Evolutionary conservation across 1,140 invertebrate species (phyloP), one percentile per base, ranked within the genome.

Genomic region (Drosophila serrata): DNA sequence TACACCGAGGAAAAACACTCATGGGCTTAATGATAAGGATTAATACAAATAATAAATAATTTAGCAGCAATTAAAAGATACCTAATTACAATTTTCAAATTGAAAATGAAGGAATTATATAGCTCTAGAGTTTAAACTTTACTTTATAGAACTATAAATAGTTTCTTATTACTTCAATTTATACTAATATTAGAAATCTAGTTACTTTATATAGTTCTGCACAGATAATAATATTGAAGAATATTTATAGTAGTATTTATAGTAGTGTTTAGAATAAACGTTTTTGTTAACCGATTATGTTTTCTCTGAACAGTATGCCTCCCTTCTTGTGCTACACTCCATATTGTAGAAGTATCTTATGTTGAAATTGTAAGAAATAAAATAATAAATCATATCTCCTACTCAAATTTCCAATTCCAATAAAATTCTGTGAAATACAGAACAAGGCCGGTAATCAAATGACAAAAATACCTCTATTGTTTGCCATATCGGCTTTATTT

Each of bases 371-470:
- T 53, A 15, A 11, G 6, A 19, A 22, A 22, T 35, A 53, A 35
- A 53, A 15, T 53, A 53, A 53, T 53, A 53, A 53, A 53, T 35
- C 31, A 53, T 53, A 53, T 53, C 49, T 53, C 49, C 17, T 33
- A 0, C 17, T 22, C 1, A 12, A 11, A 33, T 19, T 49, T 13
- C 1, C 29, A 13, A 19, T 19, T 33, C 29, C 29, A 13, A 19
- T 51, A 13, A 15, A 51, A 33, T 48, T 48, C 2, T 35, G 7
- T 22, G 17, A 35, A 35, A 22, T 35, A 53, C 31, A 22, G 17
- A 15, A 35, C 17, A 35, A 53, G 49, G 49, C 31, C 12, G 12
- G 13, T 12, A 53, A 35, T 35, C 49, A 33, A 33, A 15, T 35
- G 13, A 53, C 17, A 6, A 22, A 22, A 35, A 31, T 53, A 35